Base-by-base conservation (phyloP, 2,113 vertebrate genomes). In the Balaeniceps rex region DNA sequence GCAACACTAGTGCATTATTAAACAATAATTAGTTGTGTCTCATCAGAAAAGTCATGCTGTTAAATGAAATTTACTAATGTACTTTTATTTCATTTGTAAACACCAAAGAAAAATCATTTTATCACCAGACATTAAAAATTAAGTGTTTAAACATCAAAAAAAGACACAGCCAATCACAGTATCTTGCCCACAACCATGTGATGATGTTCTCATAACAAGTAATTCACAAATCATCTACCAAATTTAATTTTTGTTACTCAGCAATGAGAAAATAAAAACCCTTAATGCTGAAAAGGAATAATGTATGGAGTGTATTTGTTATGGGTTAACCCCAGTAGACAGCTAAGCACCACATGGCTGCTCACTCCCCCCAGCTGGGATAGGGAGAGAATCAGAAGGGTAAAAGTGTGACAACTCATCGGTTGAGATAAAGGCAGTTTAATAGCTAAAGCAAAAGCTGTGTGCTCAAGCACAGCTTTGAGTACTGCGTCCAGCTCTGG, bases 11-110 rank as follows among this genome's bases (percentile, higher is more conserved):
- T 42, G 52, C 14, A 77, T 93, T 90, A 94, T 91, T 96, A 86
- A 95, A 69, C 15, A 88, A 42, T 65, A 58, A 52, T 89, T 65
- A 88, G 95, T 79, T 91, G 3, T n/a, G 14, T 87, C 58, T 93
- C 58, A 90, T 72, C 52, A 87, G 57, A 84, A 83, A 92, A 95
- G 33, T 19, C 7, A 57, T 33, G 33, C 7, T 76, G 14, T 64
- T 94, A 91, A 86, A 65, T 91, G 22, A 83, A 77, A 94, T 92
- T 87, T 92, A 77, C 40, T 80, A 84, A 91, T 64, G 21, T 77
- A 65, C 7, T 91, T 91, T 51, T 17, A 80, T 95, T 88, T 96
- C 23, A 84, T 83, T 94, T 93, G 42, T 44, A 81, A 75, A 89
- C 33, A 94, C 5, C n/a, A 93, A 87, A 95, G 18, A 4, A 82